Evolutionary conservation across 1,140 invertebrate species (phyloP), one percentile per base, ranked within the genome.

Genomic region (Atta cephalotes): DNA sequence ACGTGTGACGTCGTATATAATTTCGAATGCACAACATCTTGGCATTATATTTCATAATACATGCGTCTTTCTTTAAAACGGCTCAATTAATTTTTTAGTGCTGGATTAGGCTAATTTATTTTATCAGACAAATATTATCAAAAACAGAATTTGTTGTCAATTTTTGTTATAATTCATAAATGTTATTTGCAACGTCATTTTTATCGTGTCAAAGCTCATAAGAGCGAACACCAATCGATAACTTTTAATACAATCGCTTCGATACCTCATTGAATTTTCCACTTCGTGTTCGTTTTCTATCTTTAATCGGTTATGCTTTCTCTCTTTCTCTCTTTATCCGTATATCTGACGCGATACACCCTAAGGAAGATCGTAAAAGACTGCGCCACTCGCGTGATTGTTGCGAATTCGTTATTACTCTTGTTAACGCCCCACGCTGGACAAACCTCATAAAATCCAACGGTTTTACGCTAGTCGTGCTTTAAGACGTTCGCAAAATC

Each of bases 381-480:
- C 53, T 51, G 65, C 71, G 84, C 88, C 77, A 91, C 87, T 93
- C 81, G 93, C 93, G 93, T 92, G 93, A 93, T 93, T 91, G 92
- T 92, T 91, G 87, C 92, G 92, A 93, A 92, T 93, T 93, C 89
- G 92, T 93, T 93, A 93, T 89, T 93, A 86, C 91, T 90, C 93
- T 93, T 88, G 93, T 93, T 93, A 93, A 93, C 91, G 92, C 87
- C 88, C 85, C 72, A 77, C 87, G 85, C 85, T 85, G 72, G 89
- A 90, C 90, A 91, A 92, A 93, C 89, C 91, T 93, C 92, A 89
- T 93, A 92, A 93, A 93, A 86, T 89, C 86, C 39, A 71, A n/a
- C 87, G 74, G 78, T 71, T 86, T 79, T 84, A 72, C 72, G 87
- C 84, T 51, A 53, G 62, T 53, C 25, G 76, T 76, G 25, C 65